Percentiles rank a stretch among this genome's conserved stretches.
phyloP scores from a whole-genome alignment of 37 sponge, comb jelly and placozoan species.

The Oscarella lobularis region DNA sequence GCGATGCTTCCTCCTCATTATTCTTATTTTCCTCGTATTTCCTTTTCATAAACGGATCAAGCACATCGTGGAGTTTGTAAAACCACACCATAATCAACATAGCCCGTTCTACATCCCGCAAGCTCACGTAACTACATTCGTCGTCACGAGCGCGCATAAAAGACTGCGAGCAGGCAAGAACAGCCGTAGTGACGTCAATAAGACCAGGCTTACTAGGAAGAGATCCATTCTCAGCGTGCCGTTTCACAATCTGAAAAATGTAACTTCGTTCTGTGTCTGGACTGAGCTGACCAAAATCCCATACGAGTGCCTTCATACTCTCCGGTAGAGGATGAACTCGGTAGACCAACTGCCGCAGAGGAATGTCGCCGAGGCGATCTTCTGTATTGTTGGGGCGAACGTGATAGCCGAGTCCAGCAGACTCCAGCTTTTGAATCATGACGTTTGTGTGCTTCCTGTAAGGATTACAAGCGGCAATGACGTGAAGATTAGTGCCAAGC shows the following conservation, averaged over 20 bases:
- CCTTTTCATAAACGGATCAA: not conserved
- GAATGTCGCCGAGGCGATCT: slow-evolving; percentile 41
- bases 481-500: slow-evolving; percentile 11
- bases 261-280: slow-evolving; percentile 46
- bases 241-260: slow-evolving; percentile 51
- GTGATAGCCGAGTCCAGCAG: slow-evolving; percentile 24
- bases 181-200: slow-evolving; percentile 15
- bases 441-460: slow-evolving; percentile 24
- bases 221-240: slow-evolving; percentile 14
- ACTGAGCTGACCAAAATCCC: slow-evolving; percentile 90
- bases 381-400: slow-evolving; percentile 12
- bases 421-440: slow-evolving; percentile 19
- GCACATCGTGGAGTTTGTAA: not conserved
- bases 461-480: slow-evolving; percentile 41
- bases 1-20: not conserved
- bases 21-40: not conserved
- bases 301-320: slow-evolving; percentile 78
- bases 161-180: slow-evolving; percentile 46
- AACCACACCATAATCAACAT: slow-evolving; percentile 30
- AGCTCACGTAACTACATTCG: slow-evolving; percentile 54
- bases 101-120: slow-evolving; percentile 48
- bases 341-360: slow-evolving; percentile 86
- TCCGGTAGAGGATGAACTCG: slow-evolving; percentile 83
- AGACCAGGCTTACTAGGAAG: not conserved
- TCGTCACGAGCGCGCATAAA: slow-evolving; percentile 59